These are phyloP conservation scores for Coleophora flavipennella DNA, from an alignment of 2,888 invertebrate genomes.

Conservation along the genomic window DNA sequence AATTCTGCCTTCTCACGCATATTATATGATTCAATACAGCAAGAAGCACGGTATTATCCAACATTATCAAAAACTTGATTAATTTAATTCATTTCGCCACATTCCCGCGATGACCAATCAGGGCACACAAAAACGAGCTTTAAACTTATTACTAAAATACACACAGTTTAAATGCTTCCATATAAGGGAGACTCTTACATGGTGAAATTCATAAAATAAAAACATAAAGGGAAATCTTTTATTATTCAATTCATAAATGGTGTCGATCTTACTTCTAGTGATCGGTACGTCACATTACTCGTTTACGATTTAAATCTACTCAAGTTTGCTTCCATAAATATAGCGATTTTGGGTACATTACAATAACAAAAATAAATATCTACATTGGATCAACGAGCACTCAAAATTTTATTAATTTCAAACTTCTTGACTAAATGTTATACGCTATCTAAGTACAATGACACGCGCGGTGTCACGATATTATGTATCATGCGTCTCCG, in stretches of 20 bases:
- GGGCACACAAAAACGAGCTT: slow-evolving; percentile 26
- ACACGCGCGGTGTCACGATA: slow-evolving; percentile 33
- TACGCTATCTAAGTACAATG: slow-evolving; percentile 66
- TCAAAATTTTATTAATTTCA: slow-evolving; percentile 54
- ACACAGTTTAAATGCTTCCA: slow-evolving; percentile 57
- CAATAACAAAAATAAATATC: slow-evolving; percentile 72
- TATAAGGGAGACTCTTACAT: slow-evolving; percentile 35
- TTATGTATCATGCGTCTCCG: slow-evolving; percentile 1
- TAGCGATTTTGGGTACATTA: slow-evolving; percentile 64
- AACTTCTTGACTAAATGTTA: slow-evolving; percentile 56
- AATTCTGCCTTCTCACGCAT: slow-evolving; percentile 52
- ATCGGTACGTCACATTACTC: slow-evolving; percentile 22
- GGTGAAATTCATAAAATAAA: slow-evolving; percentile 16
- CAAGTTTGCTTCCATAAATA: slow-evolving; percentile 49
- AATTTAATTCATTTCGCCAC: slow-evolving; percentile 12
- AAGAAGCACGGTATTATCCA: slow-evolving; percentile 49
- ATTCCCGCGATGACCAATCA: slow-evolving; percentile 20
- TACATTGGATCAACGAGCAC: slow-evolving; percentile 68
- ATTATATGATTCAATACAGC: slow-evolving; percentile 58
- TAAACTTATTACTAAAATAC: slow-evolving; percentile 40
- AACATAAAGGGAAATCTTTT: slow-evolving; percentile 18
- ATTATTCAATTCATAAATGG: slow-evolving; percentile 17
- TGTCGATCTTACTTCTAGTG: slow-evolving; percentile 22
- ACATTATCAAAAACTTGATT: slow-evolving; percentile 17
- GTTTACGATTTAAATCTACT: slow-evolving; percentile 38